Base-by-base conservation (phyloP, 2,888 invertebrate genomes). In the Cataglyphis altisquamis region DNA sequence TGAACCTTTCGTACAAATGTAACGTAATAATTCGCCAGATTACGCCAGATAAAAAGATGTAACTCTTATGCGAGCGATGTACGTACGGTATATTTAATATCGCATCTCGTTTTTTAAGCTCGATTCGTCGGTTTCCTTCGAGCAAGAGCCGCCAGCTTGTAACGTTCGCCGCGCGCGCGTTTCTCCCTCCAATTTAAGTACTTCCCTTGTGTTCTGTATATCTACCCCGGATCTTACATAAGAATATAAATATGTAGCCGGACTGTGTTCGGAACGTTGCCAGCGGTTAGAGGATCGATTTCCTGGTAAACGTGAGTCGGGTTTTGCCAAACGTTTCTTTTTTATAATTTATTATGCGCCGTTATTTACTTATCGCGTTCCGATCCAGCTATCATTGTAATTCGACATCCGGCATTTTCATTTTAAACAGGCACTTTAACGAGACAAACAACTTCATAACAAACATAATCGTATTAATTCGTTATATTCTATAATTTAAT, bases 141-240 rank as follows among this genome's bases (percentile, higher is more conserved):
- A 83, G 87, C 88, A 82, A 88, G 84, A 85, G 83, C 89, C 93
- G 92, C 89, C 93, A 92, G 92, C 88, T 90, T 91, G 93, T 89
- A 91, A 91, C 92, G 90, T 90, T 83, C 89, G 84, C 66, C 21
- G 66, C 55, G 67, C n/a, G 64, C 57, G 64, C 60, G 29, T 57
- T 55, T 60, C 77, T 82, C 84, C 74, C 80, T 78, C 74, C 75
- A 60, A 68, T 86, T 90, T 90, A 90, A 89, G 84, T 87, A 87
- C 89, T 92, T 91, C 92, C 91, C 91, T 92, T 90, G 45, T 70
- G 55, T 85, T 90, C 86, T 70, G 9, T 93, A 52, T 52, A 93
- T 93, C 93, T 92, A 88, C 88, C 89, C 87, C 82, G 78, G 91
- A 92, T 93, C 93, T 93, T 92, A 91, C 91, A 90, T 86, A 87